Percentiles rank a stretch among this genome's conserved stretches.
Conservation (phyloP, 2,888 invertebrate genomes). For the Drosophila borealis region DNA sequence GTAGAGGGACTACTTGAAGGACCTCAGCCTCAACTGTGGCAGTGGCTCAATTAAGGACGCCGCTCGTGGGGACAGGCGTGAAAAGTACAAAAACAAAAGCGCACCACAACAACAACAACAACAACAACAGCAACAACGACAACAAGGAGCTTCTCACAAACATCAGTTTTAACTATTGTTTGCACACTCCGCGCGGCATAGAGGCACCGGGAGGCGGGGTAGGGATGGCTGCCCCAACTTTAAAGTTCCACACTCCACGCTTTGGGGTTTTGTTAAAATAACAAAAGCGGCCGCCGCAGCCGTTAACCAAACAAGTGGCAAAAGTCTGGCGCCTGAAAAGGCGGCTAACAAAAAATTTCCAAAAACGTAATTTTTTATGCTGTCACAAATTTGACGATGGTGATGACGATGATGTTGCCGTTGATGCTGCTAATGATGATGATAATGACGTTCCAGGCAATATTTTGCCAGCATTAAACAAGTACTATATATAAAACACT, state of each 20-base stretch:
- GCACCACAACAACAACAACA: conserved; percentile 24
- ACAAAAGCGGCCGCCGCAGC: conserved; percentile 63
- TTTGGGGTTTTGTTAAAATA: conserved; percentile 69
- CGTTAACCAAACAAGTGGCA: conserved; percentile 73
- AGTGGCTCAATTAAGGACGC: conserved; percentile 76
- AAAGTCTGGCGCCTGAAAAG: conserved; percentile 70
- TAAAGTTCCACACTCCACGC: conserved; percentile 56
- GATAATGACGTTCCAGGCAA: conserved; percentile 20
- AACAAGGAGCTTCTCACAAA: conserved; percentile 66
- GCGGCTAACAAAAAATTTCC: conserved; percentile 57
- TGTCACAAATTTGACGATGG: conserved; percentile 70
- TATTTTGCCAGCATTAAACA: conserved; percentile 71
- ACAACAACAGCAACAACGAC: conserved; percentile 26
- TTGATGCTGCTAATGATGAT: conserved; percentile 14
- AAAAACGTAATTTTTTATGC: conserved; percentile 76
- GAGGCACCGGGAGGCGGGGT: neutral
- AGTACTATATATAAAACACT: conserved; percentile 67
- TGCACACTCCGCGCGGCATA: conserved; percentile 62
- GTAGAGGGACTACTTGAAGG: conserved; percentile 15
- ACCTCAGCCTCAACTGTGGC: conserved; percentile 45
- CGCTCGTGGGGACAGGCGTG: conserved; percentile 56
- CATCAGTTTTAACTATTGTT: conserved; percentile 82
- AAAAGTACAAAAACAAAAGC: conserved; percentile 59
- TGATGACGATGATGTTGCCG: conserved; percentile 16
- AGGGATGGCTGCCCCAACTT: conserved; percentile 45